Evolutionary conservation across 2,888 invertebrate species (phyloP), one percentile per base, ranked within the genome.

Genomic region (Hydriomena furcata): DNA sequence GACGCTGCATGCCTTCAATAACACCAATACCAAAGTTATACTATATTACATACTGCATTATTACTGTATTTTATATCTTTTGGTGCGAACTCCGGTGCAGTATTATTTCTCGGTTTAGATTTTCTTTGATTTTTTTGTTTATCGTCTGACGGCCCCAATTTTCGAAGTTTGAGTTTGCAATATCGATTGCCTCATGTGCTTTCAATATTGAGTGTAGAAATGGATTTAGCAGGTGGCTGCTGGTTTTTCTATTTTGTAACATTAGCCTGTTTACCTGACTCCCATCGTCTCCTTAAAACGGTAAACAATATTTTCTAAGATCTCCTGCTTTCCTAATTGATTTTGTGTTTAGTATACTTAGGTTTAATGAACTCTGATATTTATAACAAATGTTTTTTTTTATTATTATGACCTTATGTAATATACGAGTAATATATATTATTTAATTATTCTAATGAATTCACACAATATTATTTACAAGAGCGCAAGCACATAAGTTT

Each of bases 11-110:
- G 56, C 60, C 54, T 58, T 53, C 58, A 53, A 42, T 78, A 78
- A 84, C 84, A 85, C 79, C 81, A 82, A 88, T 87, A 88, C 89
- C 89, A 89, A 89, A 89, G 89, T 81, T 86, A 73, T 71, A 72
- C 68, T 68, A 70, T 68, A 67, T 64, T 65, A 71, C 48, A 72
- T 76, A 77, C 78, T 82, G 81, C 79, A 76, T 70, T 74, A 73
- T 69, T 66, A 75, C 71, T 71, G 63, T 58, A 52, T 60, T n/a
- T 66, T 72, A 67, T 61, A 64, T 70, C 67, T 68, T 41, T 75
- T 71, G 68, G 66, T 68, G 72, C 64, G 57, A 67, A 69, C 65
- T 65, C 63, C 59, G 63, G 64, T 78, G 77, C 78, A 79, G 78
- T 79, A 77, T 73, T 70, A 70, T 70, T 65, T 73, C 73, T 69